Evolutionary conservation across 2,888 invertebrate genomes (phyloP).

Genomic region (Macropis europaea): DNA sequence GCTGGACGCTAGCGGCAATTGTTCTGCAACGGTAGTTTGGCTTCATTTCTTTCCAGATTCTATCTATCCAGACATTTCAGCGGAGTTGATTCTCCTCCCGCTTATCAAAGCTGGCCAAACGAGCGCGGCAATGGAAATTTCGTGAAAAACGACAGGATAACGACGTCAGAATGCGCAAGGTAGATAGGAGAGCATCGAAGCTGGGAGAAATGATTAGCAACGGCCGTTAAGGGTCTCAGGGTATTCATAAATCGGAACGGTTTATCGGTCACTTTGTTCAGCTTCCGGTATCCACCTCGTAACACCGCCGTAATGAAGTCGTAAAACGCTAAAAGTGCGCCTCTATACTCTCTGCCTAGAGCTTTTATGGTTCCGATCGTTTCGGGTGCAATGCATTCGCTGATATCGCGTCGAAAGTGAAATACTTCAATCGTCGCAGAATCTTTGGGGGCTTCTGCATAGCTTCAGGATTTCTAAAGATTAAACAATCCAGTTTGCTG

Average conservation of each 20-base stretch:
- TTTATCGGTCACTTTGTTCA: conserved; percentile 65
- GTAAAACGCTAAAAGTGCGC: conserved; percentile 52
- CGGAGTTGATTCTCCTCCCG: too few species aligned
- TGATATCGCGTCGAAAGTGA: background rate
- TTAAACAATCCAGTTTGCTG: too few species aligned
- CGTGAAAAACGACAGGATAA: too few species aligned
- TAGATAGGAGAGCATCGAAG: conserved; percentile 6
- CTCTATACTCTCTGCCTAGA: conserved; percentile 1
- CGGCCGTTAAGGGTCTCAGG: conserved; percentile 50
- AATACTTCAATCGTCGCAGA: background rate
- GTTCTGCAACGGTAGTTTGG: too few species aligned
- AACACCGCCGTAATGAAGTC: conserved; percentile 64
- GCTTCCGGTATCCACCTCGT: conserved; percentile 52
- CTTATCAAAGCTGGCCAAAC: too few species aligned
- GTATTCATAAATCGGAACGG: conserved; percentile 61
- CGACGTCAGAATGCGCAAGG: too few species aligned
- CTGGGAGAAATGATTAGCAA: conserved; percentile 59
- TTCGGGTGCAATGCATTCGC: background rate
- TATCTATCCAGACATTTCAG: too few species aligned
- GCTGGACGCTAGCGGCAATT: too few species aligned
- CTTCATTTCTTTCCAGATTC: too few species aligned
- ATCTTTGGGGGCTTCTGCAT: too few species aligned
- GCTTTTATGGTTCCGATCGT: conserved; percentile 19
- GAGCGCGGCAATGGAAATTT: too few species aligned
- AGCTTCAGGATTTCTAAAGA: too few species aligned